phyloP scores from a whole-genome alignment of 92 coral and sea anemone species.

The Parazoanthus atlanticus region DNA sequence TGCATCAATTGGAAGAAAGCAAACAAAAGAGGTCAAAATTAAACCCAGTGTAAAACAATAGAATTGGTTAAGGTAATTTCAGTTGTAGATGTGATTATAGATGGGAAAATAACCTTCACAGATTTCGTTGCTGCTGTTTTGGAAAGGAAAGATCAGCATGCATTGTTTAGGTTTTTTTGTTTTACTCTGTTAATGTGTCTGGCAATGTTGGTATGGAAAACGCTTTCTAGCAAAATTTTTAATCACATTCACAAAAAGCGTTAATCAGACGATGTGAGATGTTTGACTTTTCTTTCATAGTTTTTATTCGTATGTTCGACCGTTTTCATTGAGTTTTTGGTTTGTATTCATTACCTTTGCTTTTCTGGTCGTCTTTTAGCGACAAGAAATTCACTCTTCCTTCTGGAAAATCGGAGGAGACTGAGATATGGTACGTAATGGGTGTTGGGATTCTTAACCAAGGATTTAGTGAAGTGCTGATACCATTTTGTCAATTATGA shows the following conservation, averaged over 20 bases:
- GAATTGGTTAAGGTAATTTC: too few relatives aligned
- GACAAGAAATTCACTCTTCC: constrained; percentile 51
- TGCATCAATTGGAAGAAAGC: not conserved
- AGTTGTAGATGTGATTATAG: not conserved
- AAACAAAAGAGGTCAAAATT: not conserved
- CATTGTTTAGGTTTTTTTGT: not conserved
- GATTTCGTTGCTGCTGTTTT: not conserved
- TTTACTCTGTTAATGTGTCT: not conserved
- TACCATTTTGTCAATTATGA: not conserved
- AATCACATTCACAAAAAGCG: not conserved
- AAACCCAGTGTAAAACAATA: not conserved
- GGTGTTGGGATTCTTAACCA: not conserved
- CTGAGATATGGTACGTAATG: constrained; percentile 39
- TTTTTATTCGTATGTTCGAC: not conserved
- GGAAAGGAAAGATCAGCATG: not conserved
- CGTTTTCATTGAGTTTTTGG: constrained; percentile 4
- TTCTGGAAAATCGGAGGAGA: constrained; percentile 42
- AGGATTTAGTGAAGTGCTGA: not conserved
- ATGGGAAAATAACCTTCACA: not conserved
- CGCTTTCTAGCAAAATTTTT: not conserved
- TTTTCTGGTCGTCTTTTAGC: constrained; percentile 47
- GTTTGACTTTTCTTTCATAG: not conserved
- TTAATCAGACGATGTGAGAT: not conserved
- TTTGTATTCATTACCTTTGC: constrained; percentile 22
- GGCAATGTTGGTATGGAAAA: not conserved